These are phyloP conservation scores for Eleginops maclovinus DNA, from an alignment of 2,113 vertebrate species.

Conservation along the genomic window DNA sequence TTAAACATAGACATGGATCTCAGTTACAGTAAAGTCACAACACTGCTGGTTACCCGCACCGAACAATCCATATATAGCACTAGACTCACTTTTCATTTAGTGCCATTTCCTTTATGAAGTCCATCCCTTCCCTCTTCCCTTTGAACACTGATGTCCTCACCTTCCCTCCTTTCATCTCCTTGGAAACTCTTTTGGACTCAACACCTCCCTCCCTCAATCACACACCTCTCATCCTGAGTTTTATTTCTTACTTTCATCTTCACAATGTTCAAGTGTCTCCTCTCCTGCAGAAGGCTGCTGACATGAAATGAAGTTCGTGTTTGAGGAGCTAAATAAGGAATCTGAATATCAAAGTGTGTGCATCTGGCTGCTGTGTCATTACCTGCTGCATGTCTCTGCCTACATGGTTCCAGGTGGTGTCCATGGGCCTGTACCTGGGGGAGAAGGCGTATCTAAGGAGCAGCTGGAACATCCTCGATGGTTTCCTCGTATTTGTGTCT, in stretches of 20 bases:
- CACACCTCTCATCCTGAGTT: background rate
- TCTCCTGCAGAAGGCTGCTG: background rate
- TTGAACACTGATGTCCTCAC: too few relatives aligned
- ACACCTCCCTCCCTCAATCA: background rate
- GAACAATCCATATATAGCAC: too few relatives aligned
- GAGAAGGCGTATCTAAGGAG: conserved; percentile 95
- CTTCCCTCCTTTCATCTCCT: conserved; percentile 1
- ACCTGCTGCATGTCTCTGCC: too few relatives aligned
- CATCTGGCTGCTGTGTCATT: too few relatives aligned
- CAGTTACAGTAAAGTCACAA: too few relatives aligned
- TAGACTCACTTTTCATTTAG: too few relatives aligned
- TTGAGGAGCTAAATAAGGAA: conserved; percentile 18
- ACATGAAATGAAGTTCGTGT: conserved; percentile 23
- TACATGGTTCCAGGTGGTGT: conserved; percentile 90
- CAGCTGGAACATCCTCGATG: conserved; percentile 97
- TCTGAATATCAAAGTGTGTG: conserved; percentile 34
- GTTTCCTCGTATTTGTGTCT: conserved; percentile 97
- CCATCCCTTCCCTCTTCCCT: too few relatives aligned
- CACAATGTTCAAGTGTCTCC: background rate
- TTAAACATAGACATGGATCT: too few relatives aligned
- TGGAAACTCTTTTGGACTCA: background rate
- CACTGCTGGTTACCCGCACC: too few relatives aligned
- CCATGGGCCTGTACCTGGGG: conserved; percentile 94
- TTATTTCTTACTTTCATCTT: background rate
- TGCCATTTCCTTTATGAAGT: too few relatives aligned